Percentiles rank a stretch among this genome's conserved stretches.
Evolutionary conservation across 2,888 invertebrate species (phyloP).

Genomic region (Lordiphosa andalusiaca): DNA sequence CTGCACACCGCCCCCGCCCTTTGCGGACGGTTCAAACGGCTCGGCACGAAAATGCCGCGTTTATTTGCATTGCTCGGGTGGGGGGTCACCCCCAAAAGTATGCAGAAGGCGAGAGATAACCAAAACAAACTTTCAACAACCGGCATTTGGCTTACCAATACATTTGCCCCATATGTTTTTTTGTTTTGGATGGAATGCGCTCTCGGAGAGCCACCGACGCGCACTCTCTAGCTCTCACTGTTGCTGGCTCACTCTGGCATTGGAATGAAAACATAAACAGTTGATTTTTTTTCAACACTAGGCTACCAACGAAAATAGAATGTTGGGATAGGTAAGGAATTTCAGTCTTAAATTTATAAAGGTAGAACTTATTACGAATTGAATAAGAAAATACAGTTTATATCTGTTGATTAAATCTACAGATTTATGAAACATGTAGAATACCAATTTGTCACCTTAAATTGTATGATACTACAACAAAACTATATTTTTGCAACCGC

Average conservation of each 20-base stretch:
- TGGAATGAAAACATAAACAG: constrained; percentile 64
- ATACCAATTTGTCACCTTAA: no score
- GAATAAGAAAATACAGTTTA: no score
- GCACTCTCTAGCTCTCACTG: neutral
- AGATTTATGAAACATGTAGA: no score
- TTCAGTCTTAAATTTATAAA: no score
- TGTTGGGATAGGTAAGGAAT: neutral
- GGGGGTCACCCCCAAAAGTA: constrained; percentile 58
- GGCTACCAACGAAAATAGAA: neutral
- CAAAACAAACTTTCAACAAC: constrained; percentile 56
- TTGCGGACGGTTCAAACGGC: constrained; percentile 21
- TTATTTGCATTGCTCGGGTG: constrained; percentile 56
- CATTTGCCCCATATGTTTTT: constrained; percentile 37
- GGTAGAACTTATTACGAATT: no score
- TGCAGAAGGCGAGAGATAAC: constrained; percentile 63
- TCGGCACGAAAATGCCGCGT: constrained; percentile 28
- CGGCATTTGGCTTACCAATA: constrained; percentile 50
- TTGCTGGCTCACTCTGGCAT: constrained; percentile 10
- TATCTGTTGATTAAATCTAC: no score
- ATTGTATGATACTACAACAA: no score
- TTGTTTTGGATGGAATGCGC: constrained; percentile 12
- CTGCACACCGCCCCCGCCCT: constrained; percentile 21
- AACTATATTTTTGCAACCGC: no score
- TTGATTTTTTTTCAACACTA: constrained; percentile 38
- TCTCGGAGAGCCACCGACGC: constrained; percentile 11